Base-by-base conservation (phyloP, 2,888 invertebrate species). In the Beris morrisii region DNA sequence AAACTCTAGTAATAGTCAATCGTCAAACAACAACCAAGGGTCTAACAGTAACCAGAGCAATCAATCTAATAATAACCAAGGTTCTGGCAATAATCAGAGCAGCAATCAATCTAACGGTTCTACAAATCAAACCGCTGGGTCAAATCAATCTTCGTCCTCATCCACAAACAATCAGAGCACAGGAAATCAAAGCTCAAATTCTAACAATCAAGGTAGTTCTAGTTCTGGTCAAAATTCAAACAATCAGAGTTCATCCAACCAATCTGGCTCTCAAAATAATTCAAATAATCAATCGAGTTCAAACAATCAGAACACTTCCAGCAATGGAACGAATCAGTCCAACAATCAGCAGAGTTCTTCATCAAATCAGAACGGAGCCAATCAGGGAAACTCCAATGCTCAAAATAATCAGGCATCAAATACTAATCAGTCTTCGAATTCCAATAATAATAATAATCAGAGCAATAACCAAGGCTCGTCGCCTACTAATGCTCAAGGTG, bases 401-500 rank as follows among this genome's bases (percentile, higher is more conserved):
- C 52, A n/a, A 13, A 13, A 55, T 38, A 55, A 55, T n/a, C 55
- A 55, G 38, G 12, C 22, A 22, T 22, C 22, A n/a, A 64, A 44
- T 1, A 38, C 9, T n/a, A 64, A 67, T 13, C 53, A 66, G 56
- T 6, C 68, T 67, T 22, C 46, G 22, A 22, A 22, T 22, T 22
- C 22, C 22, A 22, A 22, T 3, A 22, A 22, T 22, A 22, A 22
- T 22, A 22, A 22, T 22, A 22, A 22, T 22, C 22, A 22, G 22
- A 22, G 22, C 22, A 58, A 22, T 28, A 68, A 48, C 48, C 66
- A 66, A 61, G 46, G 53, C 11, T 66, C 71, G 58, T 55, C 68
- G 66, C n/a, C 76, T 67, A 74, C 75, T 6, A 71, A 73, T 31
- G 22, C 22, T 22, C 22, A 22, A 22, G 22, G 22, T 22, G 22